A percentile compares a stretch with the other conserved stretches of the same genome.
These are phyloP conservation scores for Andrena fulva DNA, from an alignment of 2,888 invertebrate genomes.

Conservation along the genomic window DNA sequence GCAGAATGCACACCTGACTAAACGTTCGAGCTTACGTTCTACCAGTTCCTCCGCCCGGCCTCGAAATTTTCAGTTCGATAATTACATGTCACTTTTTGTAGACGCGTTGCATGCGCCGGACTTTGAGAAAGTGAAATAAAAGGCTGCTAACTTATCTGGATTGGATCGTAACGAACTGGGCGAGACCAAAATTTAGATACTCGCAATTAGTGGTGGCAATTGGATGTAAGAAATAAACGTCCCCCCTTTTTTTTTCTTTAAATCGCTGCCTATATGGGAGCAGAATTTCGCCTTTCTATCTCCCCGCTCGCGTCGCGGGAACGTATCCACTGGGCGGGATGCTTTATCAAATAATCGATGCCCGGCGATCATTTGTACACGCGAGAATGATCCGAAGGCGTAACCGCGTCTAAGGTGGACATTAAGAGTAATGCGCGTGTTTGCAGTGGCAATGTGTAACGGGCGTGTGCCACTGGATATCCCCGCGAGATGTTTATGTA, in stretches of 20 bases:
- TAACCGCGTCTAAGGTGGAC: neutral
- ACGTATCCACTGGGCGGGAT: neutral
- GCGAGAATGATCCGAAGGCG: neutral
- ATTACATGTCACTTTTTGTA: neutral
- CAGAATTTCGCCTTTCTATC: constrained; percentile 18
- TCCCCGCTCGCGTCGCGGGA: neutral
- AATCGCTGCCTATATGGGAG: neutral
- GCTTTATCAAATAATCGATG: constrained; percentile 18
- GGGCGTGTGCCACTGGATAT: neutral
- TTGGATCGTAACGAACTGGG: neutral
- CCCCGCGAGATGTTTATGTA: constrained; percentile 6
- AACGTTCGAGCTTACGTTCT: no score
- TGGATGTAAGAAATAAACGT: neutral
- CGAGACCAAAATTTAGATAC: neutral
- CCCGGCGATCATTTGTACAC: neutral
- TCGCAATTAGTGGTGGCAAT: neutral
- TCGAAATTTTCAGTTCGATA: neutral
- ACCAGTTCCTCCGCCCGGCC: neutral
- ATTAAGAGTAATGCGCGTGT: neutral
- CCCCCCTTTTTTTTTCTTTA: neutral
- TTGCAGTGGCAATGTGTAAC: neutral
- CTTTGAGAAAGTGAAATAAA: constrained; percentile 5
- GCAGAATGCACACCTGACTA: neutral
- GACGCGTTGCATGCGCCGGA: neutral
- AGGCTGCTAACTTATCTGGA: neutral